Evolutionary conservation across 2,888 invertebrate species (phyloP).

Genomic region (Chrysolina oricalcia): DNA sequence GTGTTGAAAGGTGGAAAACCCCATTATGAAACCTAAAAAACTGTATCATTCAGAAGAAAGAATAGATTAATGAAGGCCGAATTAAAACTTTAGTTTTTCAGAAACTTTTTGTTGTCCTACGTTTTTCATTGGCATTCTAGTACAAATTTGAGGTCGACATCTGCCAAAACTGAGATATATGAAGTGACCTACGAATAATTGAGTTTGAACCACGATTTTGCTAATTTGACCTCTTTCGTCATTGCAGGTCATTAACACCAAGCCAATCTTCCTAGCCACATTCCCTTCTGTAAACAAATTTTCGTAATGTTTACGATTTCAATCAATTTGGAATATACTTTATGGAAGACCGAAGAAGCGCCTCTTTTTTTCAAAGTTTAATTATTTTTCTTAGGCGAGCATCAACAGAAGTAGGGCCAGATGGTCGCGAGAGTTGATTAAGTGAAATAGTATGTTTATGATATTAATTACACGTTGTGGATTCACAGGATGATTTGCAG

Average conservation of each 20-base stretch:
- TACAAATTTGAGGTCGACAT: too few relatives aligned
- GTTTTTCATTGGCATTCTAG: too few relatives aligned
- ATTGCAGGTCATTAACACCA: neutral
- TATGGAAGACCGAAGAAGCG: neutral
- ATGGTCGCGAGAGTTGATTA: neutral
- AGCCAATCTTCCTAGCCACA: slow-evolving; percentile 1
- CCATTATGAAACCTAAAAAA: too few relatives aligned
- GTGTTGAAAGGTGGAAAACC: too few relatives aligned
- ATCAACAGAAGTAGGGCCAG: slow-evolving; percentile 13
- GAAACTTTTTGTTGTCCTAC: too few relatives aligned
- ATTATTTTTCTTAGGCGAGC: slow-evolving; percentile 10
- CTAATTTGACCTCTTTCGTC: neutral
- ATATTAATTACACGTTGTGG: neutral
- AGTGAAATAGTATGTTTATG: slow-evolving; percentile 2
- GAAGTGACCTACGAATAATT: too few relatives aligned
- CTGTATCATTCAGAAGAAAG: too few relatives aligned
- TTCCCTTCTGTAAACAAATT: slow-evolving; percentile 15
- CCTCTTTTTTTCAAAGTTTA: neutral
- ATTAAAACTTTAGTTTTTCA: too few relatives aligned
- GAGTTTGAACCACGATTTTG: too few relatives aligned
- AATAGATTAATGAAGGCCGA: too few relatives aligned
- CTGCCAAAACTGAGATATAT: too few relatives aligned
- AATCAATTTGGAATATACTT: slow-evolving; percentile 6
- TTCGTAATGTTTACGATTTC: slow-evolving; percentile 20
- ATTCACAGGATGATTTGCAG: neutral